Evolutionary conservation across 2,797 vertebrate species (phyloP), one percentile per base, ranked within the genome.

Genomic region (Crypturellus tataupa): DNA sequence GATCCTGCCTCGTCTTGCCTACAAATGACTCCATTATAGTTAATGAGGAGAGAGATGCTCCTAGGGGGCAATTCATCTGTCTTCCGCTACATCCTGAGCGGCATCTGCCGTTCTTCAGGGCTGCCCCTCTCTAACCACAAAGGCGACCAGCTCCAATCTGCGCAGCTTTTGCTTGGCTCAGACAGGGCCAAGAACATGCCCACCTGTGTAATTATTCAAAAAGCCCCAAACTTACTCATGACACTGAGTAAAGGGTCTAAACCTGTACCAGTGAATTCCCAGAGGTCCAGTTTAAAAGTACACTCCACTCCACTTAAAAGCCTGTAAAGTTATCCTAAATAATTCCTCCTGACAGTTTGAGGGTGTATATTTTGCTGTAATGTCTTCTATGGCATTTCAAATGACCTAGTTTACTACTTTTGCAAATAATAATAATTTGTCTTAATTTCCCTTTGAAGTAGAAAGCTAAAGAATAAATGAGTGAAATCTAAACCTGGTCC

Each of bases 401-500:
- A 82, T 63, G 92, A 86, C 93, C 76, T 88, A 92, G 80, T 94
- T 97, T 94, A 62, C 81, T 72, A 65, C 49, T 88, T 87, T 80
- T 62, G 63, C 87, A 95, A 95, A 95, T 69, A 90, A 95, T 69
- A 90, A 92, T 59, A 62, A 75, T 90, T 89, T 90, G 33, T 90
- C 90, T 95, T 93, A 85, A 93, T 95, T 95, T 92, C 58, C 51
- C 86, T 95, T 93, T 59, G 62, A 96, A 89, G 83, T 87, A 91
- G 62, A 65, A 84, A 90, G 93, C 27, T 47, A 90, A 85, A 92
- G 85, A 77, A 85, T 64, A 44, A 81, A 92, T 6, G 13, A 69
- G 81, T 76, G 68, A 93, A 87, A 84, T 83, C 76, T 90, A 83
- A 93, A 94, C 91, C 91, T 96, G 87, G 71, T 94, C 63, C 92